These are phyloP conservation scores for Coptodon bakossiorum DNA, from an alignment of 2,113 vertebrate species.

Conservation along the genomic window DNA sequence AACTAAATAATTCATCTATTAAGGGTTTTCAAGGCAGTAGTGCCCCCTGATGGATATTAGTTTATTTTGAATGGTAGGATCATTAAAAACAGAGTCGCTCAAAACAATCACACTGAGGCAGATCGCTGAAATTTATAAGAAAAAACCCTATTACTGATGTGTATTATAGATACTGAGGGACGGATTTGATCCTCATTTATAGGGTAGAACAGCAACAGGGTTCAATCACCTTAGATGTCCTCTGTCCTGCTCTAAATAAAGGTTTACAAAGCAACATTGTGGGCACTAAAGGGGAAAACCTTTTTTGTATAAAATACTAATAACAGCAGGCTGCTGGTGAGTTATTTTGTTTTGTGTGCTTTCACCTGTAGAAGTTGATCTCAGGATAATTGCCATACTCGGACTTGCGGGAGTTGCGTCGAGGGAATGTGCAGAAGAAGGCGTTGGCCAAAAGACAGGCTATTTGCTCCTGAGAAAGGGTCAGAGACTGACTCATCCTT, in stretches of 20 bases:
- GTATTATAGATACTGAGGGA: not conserved
- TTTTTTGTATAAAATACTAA: not conserved
- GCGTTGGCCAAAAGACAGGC: slow-evolving; percentile 94
- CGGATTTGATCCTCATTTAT: not conserved
- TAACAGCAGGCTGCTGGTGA: not conserved
- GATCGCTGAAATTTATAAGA: not conserved
- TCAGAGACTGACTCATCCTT: slow-evolving; percentile 92
- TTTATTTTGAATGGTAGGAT: not conserved
- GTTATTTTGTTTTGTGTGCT: not conserved
- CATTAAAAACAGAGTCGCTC: not conserved
- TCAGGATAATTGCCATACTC: slow-evolving; percentile 95
- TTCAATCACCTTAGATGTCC: not conserved
- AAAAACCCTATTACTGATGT: not conserved
- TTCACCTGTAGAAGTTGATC: slow-evolving; percentile 98
- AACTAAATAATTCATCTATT: not conserved
- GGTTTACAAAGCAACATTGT: not conserved
- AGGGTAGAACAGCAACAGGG: not conserved
- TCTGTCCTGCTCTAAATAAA: not conserved
- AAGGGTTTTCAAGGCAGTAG: slow-evolving; percentile 50
- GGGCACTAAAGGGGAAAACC: not conserved
- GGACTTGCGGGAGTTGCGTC: slow-evolving; percentile 90
- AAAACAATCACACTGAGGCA: not conserved
- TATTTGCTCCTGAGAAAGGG: slow-evolving; percentile 95
- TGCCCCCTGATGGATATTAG: slow-evolving; percentile 61
- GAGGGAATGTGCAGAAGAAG: slow-evolving; percentile 98